Base-by-base conservation (phyloP, 2,797 vertebrate genomes). In the Bufotes viridis region DNA sequence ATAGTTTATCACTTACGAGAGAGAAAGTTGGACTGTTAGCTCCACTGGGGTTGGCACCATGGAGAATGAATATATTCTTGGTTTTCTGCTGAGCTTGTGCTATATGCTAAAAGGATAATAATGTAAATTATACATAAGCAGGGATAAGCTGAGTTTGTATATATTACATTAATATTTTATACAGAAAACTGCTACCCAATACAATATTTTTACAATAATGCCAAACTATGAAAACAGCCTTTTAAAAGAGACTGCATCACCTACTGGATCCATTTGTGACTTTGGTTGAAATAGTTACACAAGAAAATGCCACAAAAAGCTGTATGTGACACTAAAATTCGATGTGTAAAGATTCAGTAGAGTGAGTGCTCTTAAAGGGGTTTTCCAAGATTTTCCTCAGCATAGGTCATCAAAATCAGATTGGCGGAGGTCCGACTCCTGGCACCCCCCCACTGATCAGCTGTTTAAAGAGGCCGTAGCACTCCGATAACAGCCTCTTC, bases 141-240 rank as follows among this genome's bases (percentile, higher is more conserved):
- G 7, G 29, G 26, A 20, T 42, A 74, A 74, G 18, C 70, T 49
- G 11, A 53, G 72, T 75, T 75, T 13, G 42, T 75, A 51, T 75
- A 75, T 75, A 75, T 51, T 75, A n/a, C 72, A 75, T 53, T 51
- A 51, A 75, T 75, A 51, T 75, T 75, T 75, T 75, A 51, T 53
- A 75, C 72, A 75, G 72, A n/a, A 75, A 75, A n/a, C 49, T 18
- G 72, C 72, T 53, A 22, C 42, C 72, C 18, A 75, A 22, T 22
- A 75, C 72, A 75, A n/a, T 22, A 51, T n/a, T 75, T 75, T 70
- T 75, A 75, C 72, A n/a, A 18, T 42, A 75, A 75, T 75, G 53
- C 72, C 72, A 53, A 11, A 75, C 18, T 51, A 74, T 74, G 42
- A 53, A 75, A 74, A 10, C 2, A 13, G 11, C 18, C 20, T 75